These are phyloP conservation scores for Nannoperca obscura DNA, from an alignment of 2,797 vertebrate species.

Conservation along the genomic window DNA sequence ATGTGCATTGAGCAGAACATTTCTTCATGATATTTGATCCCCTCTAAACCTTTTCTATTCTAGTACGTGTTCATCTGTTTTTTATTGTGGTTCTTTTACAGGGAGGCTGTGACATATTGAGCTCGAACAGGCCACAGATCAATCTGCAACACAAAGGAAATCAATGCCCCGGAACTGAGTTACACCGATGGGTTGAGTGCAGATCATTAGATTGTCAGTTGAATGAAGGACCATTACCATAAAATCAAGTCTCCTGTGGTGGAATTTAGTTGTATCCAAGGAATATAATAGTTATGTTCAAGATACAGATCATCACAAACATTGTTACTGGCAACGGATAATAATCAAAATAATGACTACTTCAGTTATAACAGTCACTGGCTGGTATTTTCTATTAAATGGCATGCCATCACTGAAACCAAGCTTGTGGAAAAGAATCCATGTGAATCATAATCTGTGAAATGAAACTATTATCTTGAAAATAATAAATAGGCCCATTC, in stretches of 20 bases:
- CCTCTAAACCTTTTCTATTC: neutral
- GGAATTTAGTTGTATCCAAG: conserved; percentile 66
- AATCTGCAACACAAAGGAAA: conserved; percentile 78
- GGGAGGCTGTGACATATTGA: conserved; percentile 70
- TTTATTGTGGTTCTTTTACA: conserved; percentile 49
- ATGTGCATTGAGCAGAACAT: neutral
- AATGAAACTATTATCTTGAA: conserved; percentile 75
- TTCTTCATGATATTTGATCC: conserved; percentile 12
- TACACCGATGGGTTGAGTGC: conserved; percentile 69
- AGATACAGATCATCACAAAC: conserved; percentile 63
- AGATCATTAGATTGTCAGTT: conserved; percentile 76
- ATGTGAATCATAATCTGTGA: conserved; percentile 64
- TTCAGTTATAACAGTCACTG: conserved; percentile 32
- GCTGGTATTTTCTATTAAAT: conserved; percentile 56
- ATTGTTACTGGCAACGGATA: conserved; percentile 48
- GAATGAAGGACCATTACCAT: conserved; percentile 66
- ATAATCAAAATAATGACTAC: conserved; percentile 67
- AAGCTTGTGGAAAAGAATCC: conserved; percentile 31
- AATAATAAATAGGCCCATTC: conserved; percentile 69
- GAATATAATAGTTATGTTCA: conserved; percentile 56
- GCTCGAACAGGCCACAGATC: conserved; percentile 75
- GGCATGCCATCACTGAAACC: conserved; percentile 40
- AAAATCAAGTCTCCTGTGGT: conserved; percentile 66
- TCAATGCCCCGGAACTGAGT: conserved; percentile 78
- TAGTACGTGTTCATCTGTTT: conserved; percentile 22